Evolutionary conservation across 2,113 vertebrate species (phyloP).

Genomic region (Siphamia tubifer): DNA sequence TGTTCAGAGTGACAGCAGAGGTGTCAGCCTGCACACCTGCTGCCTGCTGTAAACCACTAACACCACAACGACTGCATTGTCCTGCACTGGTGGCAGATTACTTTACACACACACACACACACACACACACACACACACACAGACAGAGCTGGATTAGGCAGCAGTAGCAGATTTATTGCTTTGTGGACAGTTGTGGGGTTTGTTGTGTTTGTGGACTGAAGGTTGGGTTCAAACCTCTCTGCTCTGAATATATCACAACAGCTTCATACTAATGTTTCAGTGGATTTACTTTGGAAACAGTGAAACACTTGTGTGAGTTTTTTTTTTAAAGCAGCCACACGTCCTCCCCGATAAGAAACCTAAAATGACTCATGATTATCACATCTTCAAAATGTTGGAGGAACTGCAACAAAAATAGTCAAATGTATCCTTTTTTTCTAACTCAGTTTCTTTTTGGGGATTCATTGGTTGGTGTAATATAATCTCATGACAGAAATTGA

Average conservation of each 20-base stretch:
- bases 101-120: conserved; percentile 66
- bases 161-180: conserved; percentile 32
- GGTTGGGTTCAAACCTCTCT: neutral
- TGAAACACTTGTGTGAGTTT: too few species aligned
- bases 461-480: too few species aligned
- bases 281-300: too few species aligned
- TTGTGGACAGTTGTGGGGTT: conserved; percentile 22
- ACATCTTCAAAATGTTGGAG: too few species aligned
- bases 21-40: conserved; percentile 83
- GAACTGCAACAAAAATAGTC: too few species aligned
- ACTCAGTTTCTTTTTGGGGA: too few species aligned
- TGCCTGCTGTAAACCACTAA: conserved; percentile 79
- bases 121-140: conserved; percentile 50
- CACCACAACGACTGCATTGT: conserved; percentile 80
- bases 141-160: neutral
- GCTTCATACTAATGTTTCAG: too few species aligned
- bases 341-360: too few species aligned
- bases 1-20: conserved; percentile 58
- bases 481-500: too few species aligned
- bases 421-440: too few species aligned
- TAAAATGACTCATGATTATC: too few species aligned
- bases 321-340: too few species aligned
- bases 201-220: conserved; percentile 25
- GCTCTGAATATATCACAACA: neutral
- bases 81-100: conserved; percentile 71